Percentiles rank a stretch among this genome's conserved stretches.
Evolutionary conservation across 2,888 invertebrate genomes (phyloP).

Genomic region (Ophion ellenae): DNA sequence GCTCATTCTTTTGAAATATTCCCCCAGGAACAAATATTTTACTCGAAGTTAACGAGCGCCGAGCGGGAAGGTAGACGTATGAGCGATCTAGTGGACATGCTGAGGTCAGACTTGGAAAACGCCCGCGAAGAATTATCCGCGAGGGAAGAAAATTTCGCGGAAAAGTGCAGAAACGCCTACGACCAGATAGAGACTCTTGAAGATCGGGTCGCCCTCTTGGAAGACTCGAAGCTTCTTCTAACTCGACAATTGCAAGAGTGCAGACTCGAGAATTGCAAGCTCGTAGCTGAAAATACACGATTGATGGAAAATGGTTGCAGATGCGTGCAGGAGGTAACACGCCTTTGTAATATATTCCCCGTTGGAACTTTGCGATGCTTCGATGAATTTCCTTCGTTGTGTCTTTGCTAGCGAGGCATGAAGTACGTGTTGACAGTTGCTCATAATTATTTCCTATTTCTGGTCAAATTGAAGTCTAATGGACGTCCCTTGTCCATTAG

Average conservation of each 20-base stretch:
- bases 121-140: constrained; percentile 67
- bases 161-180: constrained; percentile 61
- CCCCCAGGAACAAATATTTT: constrained; percentile 73
- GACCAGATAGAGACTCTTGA: constrained; percentile 71
- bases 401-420: background rate
- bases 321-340: constrained; percentile 74
- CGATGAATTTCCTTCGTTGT: background rate
- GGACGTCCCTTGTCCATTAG: too few species aligned
- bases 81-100: constrained; percentile 67
- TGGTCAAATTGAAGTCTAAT: too few species aligned
- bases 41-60: constrained; percentile 65
- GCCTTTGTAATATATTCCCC: background rate
- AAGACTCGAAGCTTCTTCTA: constrained; percentile 72
- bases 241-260: constrained; percentile 74
- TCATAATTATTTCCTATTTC: too few species aligned
- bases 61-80: constrained; percentile 70
- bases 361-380: background rate
- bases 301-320: constrained; percentile 75
- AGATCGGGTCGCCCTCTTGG: constrained; percentile 70
- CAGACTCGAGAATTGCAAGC: constrained; percentile 71
- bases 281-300: constrained; percentile 73
- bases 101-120: constrained; percentile 73
- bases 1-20: constrained; percentile 11
- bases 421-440: too few species aligned
- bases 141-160: constrained; percentile 69